Evolutionary conservation across 2,797 vertebrate genomes (phyloP), one percentile per base, ranked within the genome.

Genomic region (Ispidina lecontei): DNA sequence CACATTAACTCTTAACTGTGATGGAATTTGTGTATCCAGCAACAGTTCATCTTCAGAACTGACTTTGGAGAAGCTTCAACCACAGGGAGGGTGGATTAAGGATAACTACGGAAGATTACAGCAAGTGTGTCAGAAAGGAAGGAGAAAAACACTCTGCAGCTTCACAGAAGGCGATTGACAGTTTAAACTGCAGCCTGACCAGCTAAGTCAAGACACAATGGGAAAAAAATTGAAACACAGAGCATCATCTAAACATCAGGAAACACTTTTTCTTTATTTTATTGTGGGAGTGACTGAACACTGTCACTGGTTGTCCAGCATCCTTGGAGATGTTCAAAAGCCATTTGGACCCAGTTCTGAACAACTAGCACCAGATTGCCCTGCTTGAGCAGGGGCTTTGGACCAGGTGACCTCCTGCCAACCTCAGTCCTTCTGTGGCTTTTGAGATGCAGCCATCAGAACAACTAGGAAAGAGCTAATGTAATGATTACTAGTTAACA

Each of bases 401-500:
- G 46, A 76, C 23, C 13, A 52, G 31, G 14, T 85, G 69, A 87
- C 79, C 72, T 91, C 60, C 43, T 73, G 41, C 26, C 37, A 55
- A 9, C 47, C 33, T 79, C 60, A 79, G 0, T 12, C 12, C 1
- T 41, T 55, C 60, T 71, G 54, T 58, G 25, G 6, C 49, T 75
- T 43, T 64, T 67, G 56, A 73, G 75, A 85, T 33, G 15, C 7
- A 71, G 70, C 23, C 16, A 5, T 44, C 60, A 88, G 65, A 71
- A 54, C 28, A 87, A 64, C 54, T 14, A 47, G 71, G 39, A 96
- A 84, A 46, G 51, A 86, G 29, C 55, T 72, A 33, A 47, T 52
- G 46, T 79, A 89, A 81, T 74, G 73, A 70, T 88, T 94, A 44
- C 68, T 73, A 59, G 83, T 82, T 84, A 93, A 58, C 49, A n/a